Base-by-base conservation (phyloP, 1,140 invertebrate species). In the Drosophila kurseongensis region DNA sequence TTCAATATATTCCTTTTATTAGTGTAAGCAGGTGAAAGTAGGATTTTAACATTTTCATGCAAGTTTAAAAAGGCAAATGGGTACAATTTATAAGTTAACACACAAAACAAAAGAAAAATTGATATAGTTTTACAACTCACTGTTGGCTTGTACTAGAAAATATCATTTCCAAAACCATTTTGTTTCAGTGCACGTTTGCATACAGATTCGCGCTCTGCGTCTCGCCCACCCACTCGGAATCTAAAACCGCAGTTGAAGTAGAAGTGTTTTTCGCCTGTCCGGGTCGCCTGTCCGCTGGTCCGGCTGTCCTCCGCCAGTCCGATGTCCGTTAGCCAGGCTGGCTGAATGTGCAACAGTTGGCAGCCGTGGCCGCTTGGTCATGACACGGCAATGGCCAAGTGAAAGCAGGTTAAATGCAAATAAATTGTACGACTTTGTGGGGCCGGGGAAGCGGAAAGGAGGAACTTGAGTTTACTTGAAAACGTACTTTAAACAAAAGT, bases 331-430 rank as follows among this genome's bases (percentile, higher is more conserved):
- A 42, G 45, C 60, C 65, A 32, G 65, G 38, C 60, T 41, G 60
- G 60, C 61, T 66, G 65, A 68, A 52, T 68, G 65, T 68, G 65
- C 76, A 67, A 51, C 65, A 68, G 65, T 68, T 80, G 72, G 81
- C 81, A 88, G 69, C 82, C 65, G 82, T 75, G 69, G 71, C 71
- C 61, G 58, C 60, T 76, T 68, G 81, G 80, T 81, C 81, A 85
- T 85, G 81, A 85, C 81, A 77, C 47, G 71, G 78, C 69, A 80
- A 79, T 71, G 65, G 68, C 72, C 81, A 81, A 88, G 84, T 88
- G 84, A 88, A 88, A 88, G 84, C 84, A 88, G 84, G 84, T 88
- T 88, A 88, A 88, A 88, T 88, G 84, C 77, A 88, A 89, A 88
- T 89, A 88, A 88, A 88, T 89, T 80, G 71, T 83, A 63, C 55